These are phyloP conservation scores for Metopolophium dirhodum DNA, from an alignment of 1,140 invertebrate species.

Conservation along the genomic window DNA sequence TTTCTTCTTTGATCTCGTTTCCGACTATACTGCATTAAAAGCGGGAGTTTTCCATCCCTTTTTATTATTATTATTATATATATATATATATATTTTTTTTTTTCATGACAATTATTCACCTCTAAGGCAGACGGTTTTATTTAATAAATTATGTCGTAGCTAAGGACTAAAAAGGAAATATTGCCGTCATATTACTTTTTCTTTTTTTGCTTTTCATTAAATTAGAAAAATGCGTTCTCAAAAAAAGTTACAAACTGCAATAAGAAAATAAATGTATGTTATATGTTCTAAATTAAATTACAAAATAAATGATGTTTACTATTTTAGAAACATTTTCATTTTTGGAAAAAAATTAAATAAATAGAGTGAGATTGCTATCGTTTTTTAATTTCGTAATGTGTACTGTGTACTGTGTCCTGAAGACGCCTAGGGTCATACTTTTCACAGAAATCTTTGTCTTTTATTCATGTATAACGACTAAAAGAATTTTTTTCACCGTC, in stretches of 20 bases:
- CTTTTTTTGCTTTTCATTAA: slow-evolving; percentile 51
- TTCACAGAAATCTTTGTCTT: slow-evolving; percentile 13
- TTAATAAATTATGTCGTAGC: slow-evolving; percentile 54
- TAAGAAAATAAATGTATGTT: slow-evolving; percentile 55
- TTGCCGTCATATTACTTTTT: slow-evolving; percentile 51
- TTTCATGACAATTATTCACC: slow-evolving; percentile 54
- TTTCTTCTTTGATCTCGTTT: slow-evolving; percentile 53
- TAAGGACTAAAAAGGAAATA: slow-evolving; percentile 49
- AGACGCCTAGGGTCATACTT: slow-evolving; percentile 39
- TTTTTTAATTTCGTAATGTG: slow-evolving; percentile 51
- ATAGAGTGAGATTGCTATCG: slow-evolving; percentile 49
- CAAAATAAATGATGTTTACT: slow-evolving; percentile 54
- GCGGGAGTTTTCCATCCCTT: slow-evolving; percentile 26
- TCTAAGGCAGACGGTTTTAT: slow-evolving; percentile 51
- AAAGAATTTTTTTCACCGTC: slow-evolving; percentile 17
- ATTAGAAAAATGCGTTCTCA: slow-evolving; percentile 50
- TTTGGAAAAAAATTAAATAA: slow-evolving; percentile 51
- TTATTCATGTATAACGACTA: neutral
- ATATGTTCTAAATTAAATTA: slow-evolving; percentile 57
- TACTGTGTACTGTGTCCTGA: neutral
- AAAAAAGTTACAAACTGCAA: slow-evolving; percentile 54
- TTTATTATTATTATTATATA: slow-evolving; percentile 29
- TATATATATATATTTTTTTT: slow-evolving; percentile 7
- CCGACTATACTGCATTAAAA: slow-evolving; percentile 44
- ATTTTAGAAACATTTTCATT: slow-evolving; percentile 30